phyloP scores from a whole-genome alignment of 2,888 invertebrate genomes.

The Phaedon cochleariae region DNA sequence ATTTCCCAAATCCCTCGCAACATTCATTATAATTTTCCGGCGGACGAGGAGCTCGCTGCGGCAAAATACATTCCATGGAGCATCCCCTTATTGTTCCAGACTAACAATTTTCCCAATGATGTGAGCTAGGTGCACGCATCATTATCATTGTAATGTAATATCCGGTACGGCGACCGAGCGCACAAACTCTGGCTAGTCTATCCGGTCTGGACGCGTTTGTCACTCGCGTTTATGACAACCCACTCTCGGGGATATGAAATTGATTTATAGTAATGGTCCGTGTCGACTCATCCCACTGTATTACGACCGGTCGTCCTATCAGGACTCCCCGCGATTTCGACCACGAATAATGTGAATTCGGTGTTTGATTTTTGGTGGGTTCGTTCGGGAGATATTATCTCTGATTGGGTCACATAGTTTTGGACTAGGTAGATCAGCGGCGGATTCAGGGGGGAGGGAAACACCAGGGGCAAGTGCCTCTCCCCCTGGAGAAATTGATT shows the following conservation, averaged over 20 bases:
- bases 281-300: conserved; percentile 12
- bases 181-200: conserved; percentile 54
- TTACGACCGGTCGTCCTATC: neutral
- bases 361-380: neutral
- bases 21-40: neutral
- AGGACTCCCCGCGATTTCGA: neutral
- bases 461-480: too few relatives aligned
- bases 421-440: too few relatives aligned
- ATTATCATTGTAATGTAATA: conserved; percentile 53
- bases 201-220: conserved; percentile 56
- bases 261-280: conserved; percentile 42
- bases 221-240: conserved; percentile 53
- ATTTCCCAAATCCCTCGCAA: neutral
- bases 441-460: too few relatives aligned
- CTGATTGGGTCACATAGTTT: neutral
- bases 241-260: conserved; percentile 52
- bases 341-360: neutral
- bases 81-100: conserved; percentile 19
- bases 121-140: conserved; percentile 45
- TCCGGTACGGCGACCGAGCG: conserved; percentile 50
- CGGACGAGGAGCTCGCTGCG: conserved; percentile 7
- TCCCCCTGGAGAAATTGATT: too few relatives aligned
- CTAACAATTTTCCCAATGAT: conserved; percentile 45
- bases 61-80: conserved; percentile 3
- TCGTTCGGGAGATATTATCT: neutral